phyloP scores from a whole-genome alignment of 2,797 vertebrate species.

The Uromys caudimaculatus region DNA sequence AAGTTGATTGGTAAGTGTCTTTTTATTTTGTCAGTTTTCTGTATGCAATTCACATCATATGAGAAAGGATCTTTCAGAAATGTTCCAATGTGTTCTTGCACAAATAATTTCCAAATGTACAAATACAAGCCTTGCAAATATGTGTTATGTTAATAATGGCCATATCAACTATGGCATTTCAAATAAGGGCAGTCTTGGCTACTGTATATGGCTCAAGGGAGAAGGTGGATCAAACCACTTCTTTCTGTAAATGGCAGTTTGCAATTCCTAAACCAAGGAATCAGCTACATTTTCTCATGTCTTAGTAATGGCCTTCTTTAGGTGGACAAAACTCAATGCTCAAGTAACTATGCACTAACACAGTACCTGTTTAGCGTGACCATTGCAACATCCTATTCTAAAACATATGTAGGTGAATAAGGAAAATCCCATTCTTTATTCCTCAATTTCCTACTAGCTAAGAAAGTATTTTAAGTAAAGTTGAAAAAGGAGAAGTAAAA shows the following conservation, averaged over 20 bases:
- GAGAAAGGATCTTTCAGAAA: neutral
- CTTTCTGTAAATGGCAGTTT: neutral
- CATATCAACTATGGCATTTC: neutral
- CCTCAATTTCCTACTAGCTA: neutral
- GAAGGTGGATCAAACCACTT: neutral
- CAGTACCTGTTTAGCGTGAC: neutral
- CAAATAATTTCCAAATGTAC: neutral
- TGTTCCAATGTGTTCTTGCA: neutral
- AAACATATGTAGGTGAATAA: neutral
- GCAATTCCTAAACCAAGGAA: neutral
- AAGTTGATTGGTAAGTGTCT: neutral
- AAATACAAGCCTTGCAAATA: neutral
- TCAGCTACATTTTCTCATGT: neutral
- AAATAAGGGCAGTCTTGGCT: neutral
- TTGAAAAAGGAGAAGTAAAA: neutral
- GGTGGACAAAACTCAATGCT: neutral
- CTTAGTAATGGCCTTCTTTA: neutral
- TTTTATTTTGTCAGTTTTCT: neutral
- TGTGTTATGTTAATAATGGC: neutral
- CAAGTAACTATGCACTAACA: neutral
- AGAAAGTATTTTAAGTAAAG: no score
- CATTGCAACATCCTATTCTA: neutral
- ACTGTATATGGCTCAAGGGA: neutral
- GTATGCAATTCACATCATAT: neutral
- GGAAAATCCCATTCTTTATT: neutral